Evolutionary conservation across 2,797 vertebrate species (phyloP).

Genomic region (Catharus ustulatus): DNA sequence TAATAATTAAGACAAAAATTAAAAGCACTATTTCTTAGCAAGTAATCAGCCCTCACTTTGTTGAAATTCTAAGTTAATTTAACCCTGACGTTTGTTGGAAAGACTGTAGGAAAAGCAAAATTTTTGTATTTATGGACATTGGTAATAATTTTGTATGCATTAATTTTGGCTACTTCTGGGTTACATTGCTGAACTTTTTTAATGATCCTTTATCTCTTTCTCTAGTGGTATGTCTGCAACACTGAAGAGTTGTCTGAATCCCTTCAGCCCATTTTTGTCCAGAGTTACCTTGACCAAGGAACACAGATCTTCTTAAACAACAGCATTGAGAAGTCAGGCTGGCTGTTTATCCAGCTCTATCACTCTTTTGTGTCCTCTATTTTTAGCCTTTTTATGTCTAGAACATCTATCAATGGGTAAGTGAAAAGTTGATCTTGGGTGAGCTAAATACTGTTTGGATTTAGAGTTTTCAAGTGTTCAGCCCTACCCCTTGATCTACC

Average conservation of each 20-base stretch:
- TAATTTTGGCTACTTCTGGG: neutral
- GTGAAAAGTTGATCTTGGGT: conserved; percentile 19
- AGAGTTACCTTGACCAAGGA: conserved; percentile 89
- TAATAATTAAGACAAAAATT: neutral
- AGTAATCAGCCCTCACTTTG: neutral
- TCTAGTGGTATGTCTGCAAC: conserved; percentile 92
- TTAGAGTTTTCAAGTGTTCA: neutral
- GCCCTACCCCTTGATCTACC: neutral
- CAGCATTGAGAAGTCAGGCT: conserved; percentile 94
- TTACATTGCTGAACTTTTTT: conserved; percentile 1
- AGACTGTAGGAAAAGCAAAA: neutral
- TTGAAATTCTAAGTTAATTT: neutral
- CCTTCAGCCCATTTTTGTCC: conserved; percentile 85
- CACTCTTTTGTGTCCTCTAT: conserved; percentile 94
- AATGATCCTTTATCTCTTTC: conserved; percentile 41
- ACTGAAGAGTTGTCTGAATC: conserved; percentile 87
- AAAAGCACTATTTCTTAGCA: neutral
- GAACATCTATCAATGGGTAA: conserved; percentile 98
- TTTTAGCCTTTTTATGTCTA: conserved; percentile 93
- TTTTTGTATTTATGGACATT: neutral
- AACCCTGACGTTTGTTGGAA: neutral
- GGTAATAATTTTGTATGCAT: neutral
- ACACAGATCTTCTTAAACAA: conserved; percentile 89
- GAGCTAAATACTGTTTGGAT: neutral
- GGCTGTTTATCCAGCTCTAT: conserved; percentile 95